These are phyloP conservation scores for Dilophus febrilis DNA, from an alignment of 2,888 invertebrate genomes.

Conservation along the genomic window DNA sequence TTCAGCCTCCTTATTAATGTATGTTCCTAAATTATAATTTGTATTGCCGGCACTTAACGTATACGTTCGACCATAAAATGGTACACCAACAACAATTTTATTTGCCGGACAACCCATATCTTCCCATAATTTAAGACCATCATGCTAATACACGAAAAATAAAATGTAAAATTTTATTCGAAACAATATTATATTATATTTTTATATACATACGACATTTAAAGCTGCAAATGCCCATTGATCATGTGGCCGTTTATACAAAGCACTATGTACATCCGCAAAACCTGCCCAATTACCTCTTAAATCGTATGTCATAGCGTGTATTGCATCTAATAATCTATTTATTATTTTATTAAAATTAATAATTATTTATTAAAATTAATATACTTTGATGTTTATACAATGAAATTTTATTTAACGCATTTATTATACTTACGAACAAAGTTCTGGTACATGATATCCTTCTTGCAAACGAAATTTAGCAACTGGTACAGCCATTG, in stretches of 20 bases:
- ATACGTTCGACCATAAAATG: constrained; percentile 76
- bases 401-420: not conserved
- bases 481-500: constrained; percentile 77
- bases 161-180: not conserved
- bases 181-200: not conserved
- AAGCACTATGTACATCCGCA: constrained; percentile 74
- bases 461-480: constrained; percentile 77
- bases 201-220: constrained; percentile 72
- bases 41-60: constrained; percentile 66
- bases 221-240: constrained; percentile 79
- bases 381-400: not conserved
- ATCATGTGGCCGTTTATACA: constrained; percentile 72
- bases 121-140: constrained; percentile 75
- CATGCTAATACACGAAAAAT: constrained; percentile 42
- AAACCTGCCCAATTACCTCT: constrained; percentile 84
- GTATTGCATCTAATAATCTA: constrained; percentile 61
- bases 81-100: constrained; percentile 74
- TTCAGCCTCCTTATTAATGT: constrained; percentile 79
- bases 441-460: constrained; percentile 77
- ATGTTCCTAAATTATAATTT: constrained; percentile 69
- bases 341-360: constrained; percentile 11
- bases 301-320: constrained; percentile 75
- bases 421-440: constrained; percentile 44
- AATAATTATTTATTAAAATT: not conserved
- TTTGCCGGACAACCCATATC: constrained; percentile 75